Percentiles rank a stretch among this genome's conserved stretches.
phyloP scores from a whole-genome alignment of 2,888 invertebrate species.

The Ditylenchus weischeri region DNA sequence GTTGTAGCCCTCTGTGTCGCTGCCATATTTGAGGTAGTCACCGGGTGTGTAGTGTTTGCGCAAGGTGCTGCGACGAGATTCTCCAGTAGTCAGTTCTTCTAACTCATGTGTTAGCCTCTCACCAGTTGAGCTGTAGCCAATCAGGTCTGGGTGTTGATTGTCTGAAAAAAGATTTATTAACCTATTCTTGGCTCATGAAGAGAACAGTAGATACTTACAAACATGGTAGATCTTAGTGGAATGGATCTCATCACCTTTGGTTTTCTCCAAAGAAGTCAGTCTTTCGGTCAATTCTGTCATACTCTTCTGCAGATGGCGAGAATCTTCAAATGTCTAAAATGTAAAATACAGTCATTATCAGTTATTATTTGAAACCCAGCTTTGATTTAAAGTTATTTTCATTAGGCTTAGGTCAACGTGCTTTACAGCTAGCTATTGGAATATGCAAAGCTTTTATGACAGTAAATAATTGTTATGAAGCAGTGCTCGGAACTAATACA shows the following conservation, averaged over 20 bases:
- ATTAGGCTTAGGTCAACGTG: too few relatives aligned
- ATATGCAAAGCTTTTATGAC: too few relatives aligned
- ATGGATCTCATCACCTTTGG: conserved; percentile 58
- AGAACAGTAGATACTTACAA: conserved; percentile 43
- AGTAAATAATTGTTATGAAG: too few relatives aligned
- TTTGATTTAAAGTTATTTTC: too few relatives aligned
- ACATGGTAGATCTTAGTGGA: conserved; percentile 60
- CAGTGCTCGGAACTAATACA: too few relatives aligned
- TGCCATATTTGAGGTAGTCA: conserved; percentile 57
- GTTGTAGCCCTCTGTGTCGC: conserved; percentile 52
- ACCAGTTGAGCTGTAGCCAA: conserved; percentile 46
- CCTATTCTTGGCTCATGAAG: too few relatives aligned
- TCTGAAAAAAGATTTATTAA: conserved; percentile 34
- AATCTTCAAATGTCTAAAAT: conserved; percentile 46
- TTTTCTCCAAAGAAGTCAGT: conserved; percentile 52
- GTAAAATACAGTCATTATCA: neutral
- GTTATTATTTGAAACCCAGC: too few relatives aligned
- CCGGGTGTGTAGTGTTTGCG: conserved; percentile 59
- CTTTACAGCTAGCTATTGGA: too few relatives aligned
- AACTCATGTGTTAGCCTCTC: conserved; percentile 57
- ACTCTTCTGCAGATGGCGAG: conserved; percentile 52
- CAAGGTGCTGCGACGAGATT: conserved; percentile 53
- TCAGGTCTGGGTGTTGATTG: conserved; percentile 56
- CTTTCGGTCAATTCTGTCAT: conserved; percentile 57
- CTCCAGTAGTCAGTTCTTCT: conserved; percentile 47